Evolutionary conservation across 2,888 invertebrate genomes (phyloP), one percentile per base, ranked within the genome.

Genomic region (Spilarctia lutea): DNA sequence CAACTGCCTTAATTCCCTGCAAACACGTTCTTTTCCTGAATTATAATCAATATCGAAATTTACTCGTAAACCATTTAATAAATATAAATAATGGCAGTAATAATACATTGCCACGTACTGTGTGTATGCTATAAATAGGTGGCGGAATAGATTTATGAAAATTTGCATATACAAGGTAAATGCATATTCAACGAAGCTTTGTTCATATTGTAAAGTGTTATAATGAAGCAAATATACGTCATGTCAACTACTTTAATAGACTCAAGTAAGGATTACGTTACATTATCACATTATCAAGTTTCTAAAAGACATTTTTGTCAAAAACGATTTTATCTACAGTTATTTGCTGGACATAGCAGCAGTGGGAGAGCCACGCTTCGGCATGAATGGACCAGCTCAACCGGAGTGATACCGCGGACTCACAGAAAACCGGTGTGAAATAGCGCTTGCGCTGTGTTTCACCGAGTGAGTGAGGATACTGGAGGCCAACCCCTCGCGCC

Each of bases 151-250:
- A 20, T 24, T 45, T 11, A 65, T 60, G 45, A 39, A 66, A 30
- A 73, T 73, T 52, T 69, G 68, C 68, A 73, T 73, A 13, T n/a
- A 52, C 30, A 69, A 65, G 11, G 27, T 45, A 65, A 60, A 75
- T 75, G 3, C 56, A 68, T 75, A 76, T 75, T 66, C 68, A 81
- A 74, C 66, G 75, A 67, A 71, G 65, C 52, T 68, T 42, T 71
- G 76, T 56, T 71, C 75, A 45, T 75, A 71, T 75, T 72, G 48
- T 72, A 20, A 63, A 72, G 73, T 69, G 45, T 65, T 75, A 48
- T 78, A 30, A 74, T 69, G 65, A 74, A 81, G 75, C 70, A 45
- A 27, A 27, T n/a, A 60, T 63, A 73, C 67, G 72, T 82, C 80
- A 84, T 78, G 82, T 30, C 65, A 75, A 33, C 13, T 39, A 35